A percentile compares a stretch with the other conserved stretches of the same genome.
Evolutionary conservation across 2,888 invertebrate genomes (phyloP).

Genomic region (Endotricha flammealis): DNA sequence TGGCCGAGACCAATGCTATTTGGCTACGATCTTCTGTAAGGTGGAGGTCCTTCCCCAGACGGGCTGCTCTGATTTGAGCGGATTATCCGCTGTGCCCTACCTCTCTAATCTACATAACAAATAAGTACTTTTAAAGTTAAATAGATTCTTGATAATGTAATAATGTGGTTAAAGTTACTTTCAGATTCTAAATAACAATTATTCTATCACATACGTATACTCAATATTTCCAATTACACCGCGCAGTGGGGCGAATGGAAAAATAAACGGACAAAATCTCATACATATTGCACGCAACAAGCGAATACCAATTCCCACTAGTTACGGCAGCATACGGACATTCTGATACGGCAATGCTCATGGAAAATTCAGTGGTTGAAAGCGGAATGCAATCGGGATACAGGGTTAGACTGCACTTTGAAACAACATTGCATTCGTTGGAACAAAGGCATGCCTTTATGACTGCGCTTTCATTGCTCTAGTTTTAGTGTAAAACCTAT

Average conservation of each 20-base stretch:
- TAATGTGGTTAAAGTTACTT: too few relatives aligned
- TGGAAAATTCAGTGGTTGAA: slow-evolving; percentile 66
- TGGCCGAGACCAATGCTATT: too few relatives aligned
- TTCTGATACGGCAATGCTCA: slow-evolving; percentile 41
- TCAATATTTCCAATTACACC: slow-evolving; percentile 59
- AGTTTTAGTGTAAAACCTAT: slow-evolving; percentile 14
- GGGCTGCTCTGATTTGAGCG: too few relatives aligned
- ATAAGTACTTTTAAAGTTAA: too few relatives aligned
- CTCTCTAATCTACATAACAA: too few relatives aligned
- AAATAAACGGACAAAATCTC: slow-evolving; percentile 68
- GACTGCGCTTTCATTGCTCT: slow-evolving; percentile 38
- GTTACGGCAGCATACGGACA: slow-evolving; percentile 53
- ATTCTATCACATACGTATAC: slow-evolving; percentile 26
- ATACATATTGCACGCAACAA: slow-evolving; percentile 68
- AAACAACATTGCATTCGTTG: slow-evolving; percentile 39
- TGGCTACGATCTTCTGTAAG: too few relatives aligned
- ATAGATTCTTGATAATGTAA: too few relatives aligned
- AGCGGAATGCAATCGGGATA: slow-evolving; percentile 65
- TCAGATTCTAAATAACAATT: slow-evolving; percentile 28
- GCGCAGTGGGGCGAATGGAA: slow-evolving; percentile 54
- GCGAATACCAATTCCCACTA: slow-evolving; percentile 66
- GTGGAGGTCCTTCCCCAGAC: too few relatives aligned
- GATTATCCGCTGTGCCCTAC: too few relatives aligned
- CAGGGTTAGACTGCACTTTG: slow-evolving; percentile 55
- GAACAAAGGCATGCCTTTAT: slow-evolving; percentile 41